phyloP scores from a whole-genome alignment of 2,888 invertebrate species.

The Diloba caeruleocephala region DNA sequence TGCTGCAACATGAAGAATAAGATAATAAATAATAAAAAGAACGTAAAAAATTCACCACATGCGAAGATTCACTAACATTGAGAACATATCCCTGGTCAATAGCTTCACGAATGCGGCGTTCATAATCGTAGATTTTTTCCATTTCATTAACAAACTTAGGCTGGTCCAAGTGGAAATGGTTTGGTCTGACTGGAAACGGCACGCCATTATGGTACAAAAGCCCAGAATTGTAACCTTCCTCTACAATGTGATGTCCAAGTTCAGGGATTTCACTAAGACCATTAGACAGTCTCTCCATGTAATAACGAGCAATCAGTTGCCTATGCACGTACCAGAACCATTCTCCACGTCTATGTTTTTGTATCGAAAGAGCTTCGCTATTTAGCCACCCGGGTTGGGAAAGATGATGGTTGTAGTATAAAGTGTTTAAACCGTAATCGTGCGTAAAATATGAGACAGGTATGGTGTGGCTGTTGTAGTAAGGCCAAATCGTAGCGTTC shows the following conservation, averaged over 20 bases:
- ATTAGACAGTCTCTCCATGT: conserved; percentile 93
- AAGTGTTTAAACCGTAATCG: conserved; percentile 91
- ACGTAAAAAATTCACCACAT: background rate
- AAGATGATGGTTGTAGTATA: conserved; percentile 90
- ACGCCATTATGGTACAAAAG: conserved; percentile 91
- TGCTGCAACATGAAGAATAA: conserved; percentile 55
- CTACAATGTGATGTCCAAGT: conserved; percentile 86
- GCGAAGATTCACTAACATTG: conserved; percentile 66
- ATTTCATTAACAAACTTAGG: conserved; percentile 79
- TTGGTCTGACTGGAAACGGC: conserved; percentile 90
- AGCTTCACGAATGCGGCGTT: conserved; percentile 89
- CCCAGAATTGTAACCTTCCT: conserved; percentile 90
- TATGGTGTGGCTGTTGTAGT: conserved; percentile 87
- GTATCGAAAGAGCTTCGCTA: conserved; percentile 83
- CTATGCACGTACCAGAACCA: conserved; percentile 89
- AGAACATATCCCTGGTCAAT: conserved; percentile 89
- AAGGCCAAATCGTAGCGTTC: conserved; percentile 90
- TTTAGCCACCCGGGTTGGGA: conserved; percentile 91
- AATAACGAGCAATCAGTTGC: conserved; percentile 92
- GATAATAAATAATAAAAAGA: background rate
- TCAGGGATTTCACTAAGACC: conserved; percentile 91
- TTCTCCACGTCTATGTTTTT: conserved; percentile 90
- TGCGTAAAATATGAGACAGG: conserved; percentile 92
- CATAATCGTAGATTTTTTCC: conserved; percentile 82
- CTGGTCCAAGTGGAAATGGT: conserved; percentile 85